Percentiles rank a stretch among this genome's conserved stretches.
Conservation (phyloP, 92 coral and sea anemone species). For the Palythoa grandiflora region DNA sequence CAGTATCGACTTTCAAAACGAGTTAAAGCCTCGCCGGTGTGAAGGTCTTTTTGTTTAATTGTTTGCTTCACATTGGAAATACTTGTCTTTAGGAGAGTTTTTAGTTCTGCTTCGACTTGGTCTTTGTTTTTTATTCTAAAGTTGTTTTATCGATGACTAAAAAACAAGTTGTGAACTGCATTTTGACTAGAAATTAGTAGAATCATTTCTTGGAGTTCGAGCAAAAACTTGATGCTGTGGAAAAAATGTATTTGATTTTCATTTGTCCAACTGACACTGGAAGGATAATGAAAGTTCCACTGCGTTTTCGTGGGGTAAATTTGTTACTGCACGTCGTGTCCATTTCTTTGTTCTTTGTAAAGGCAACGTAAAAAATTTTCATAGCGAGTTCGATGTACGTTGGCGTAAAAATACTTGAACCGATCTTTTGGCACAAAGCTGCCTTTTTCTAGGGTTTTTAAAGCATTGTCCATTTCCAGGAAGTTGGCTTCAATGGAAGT, state of each 20-base stretch:
- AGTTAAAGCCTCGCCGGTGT: not conserved
- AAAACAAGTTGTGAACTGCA: not conserved
- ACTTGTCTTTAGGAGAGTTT: not conserved
- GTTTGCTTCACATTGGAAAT: not conserved
- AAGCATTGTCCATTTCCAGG: slow-evolving; percentile 3
- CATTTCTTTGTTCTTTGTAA: slow-evolving; percentile 6
- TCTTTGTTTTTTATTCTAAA: not conserved
- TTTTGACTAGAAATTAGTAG: not conserved
- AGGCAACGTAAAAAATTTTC: not conserved
- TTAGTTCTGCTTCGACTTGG: not conserved
- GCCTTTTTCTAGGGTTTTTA: not conserved
- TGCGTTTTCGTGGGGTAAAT: not conserved
- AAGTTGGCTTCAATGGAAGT: not conserved
- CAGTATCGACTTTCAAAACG: slow-evolving; percentile 28
- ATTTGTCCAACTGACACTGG: too few relatives aligned
- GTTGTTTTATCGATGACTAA: not conserved
- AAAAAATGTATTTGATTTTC: not conserved
- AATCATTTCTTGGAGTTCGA: not conserved
- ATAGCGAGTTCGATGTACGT: too few relatives aligned
- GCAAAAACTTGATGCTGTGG: not conserved
- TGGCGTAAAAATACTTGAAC: not conserved
- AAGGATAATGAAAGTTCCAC: not conserved
- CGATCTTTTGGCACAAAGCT: not conserved
- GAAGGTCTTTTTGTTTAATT: not conserved
- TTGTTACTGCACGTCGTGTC: not conserved